phyloP scores from a whole-genome alignment of 2,888 invertebrate genomes.

The Lochmaea crataegi region DNA sequence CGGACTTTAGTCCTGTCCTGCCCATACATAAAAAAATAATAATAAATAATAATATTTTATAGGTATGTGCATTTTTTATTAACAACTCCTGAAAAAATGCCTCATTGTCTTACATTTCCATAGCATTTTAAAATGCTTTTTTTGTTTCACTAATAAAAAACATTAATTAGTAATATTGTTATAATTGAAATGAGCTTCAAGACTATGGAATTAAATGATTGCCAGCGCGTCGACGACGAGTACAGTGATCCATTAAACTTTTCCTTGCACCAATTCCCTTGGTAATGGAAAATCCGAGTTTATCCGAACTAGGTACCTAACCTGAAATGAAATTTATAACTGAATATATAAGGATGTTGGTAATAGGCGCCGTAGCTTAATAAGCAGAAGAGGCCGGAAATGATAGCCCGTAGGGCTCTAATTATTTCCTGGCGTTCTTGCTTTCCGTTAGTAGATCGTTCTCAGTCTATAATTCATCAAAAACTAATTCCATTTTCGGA shows the following conservation, averaged over 20 bases:
- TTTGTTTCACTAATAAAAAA: too few species aligned
- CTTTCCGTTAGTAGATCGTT: slow-evolving; percentile 46
- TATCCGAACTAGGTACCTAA: slow-evolving; percentile 26
- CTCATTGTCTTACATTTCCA: too few species aligned
- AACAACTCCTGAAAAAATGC: too few species aligned
- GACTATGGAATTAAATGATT: neutral
- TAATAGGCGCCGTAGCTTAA: slow-evolving; percentile 56
- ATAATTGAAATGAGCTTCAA: neutral
- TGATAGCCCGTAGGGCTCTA: slow-evolving; percentile 61
- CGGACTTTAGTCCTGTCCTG: too few species aligned
- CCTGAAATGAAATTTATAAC: slow-evolving; percentile 48
- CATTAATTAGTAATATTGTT: neutral
- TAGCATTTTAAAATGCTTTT: too few species aligned
- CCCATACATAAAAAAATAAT: too few species aligned
- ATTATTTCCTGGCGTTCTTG: slow-evolving; percentile 59
- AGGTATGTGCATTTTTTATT: too few species aligned
- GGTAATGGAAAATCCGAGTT: slow-evolving; percentile 30
- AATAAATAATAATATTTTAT: too few species aligned
- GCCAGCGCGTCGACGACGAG: neutral
- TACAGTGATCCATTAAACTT: slow-evolving; percentile 16
- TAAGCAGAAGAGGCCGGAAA: slow-evolving; percentile 61
- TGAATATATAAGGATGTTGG: slow-evolving; percentile 50
- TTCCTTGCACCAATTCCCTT: slow-evolving; percentile 22
- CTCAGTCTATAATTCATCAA: slow-evolving; percentile 43
- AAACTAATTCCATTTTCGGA: slow-evolving; percentile 44